Evolutionary conservation across 2,797 vertebrate species (phyloP), one percentile per base, ranked within the genome.

Genomic region (Odontamblyopus rebecca): DNA sequence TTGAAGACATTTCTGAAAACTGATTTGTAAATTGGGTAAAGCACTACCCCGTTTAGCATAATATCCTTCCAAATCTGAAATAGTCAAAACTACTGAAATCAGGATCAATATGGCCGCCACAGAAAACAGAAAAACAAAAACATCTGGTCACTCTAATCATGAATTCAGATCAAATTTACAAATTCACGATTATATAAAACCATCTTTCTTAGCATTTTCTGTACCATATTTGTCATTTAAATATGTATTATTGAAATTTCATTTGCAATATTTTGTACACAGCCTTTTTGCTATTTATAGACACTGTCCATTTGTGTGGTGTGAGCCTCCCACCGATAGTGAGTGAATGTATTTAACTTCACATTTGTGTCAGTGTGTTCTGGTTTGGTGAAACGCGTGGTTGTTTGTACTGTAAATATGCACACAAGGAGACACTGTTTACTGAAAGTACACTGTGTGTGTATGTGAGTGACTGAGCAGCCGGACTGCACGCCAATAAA

Each of bases 381-480:
- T 60, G 27, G 57, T 60, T 60, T 30, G 15, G 27, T 30, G 27
- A 60, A 30, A 3, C 4, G 57, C 15, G 5, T 18, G 26, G 61
- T 13, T n/a, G 30, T 63, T 23, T 44, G 18, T 26, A 26, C 11
- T 44, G 61, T 63, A 63, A 44, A 63, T 63, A 26, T 44, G 5
- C n/a, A 63, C n/a, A 23, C 6, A 19, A 63, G 11, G 9, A 12
- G 35, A 44, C 61, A 63, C 61, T 63, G 61, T 63, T 63, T 63
- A 63, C 61, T 63, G 61, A 44, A 30, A 41, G 32, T 38, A 19
- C 60, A 26, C 35, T 63, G 35, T 41, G 7, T 32, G 35, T 63
- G 61, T 18, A 38, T 63, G 61, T 8, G 11, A 41, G 61, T 63
- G 61, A 63, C 35, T 63, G 61, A 63, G 61, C 61, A 63, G 61